Conservation (phyloP, 1,140 invertebrate genomes). For the Mercenaria mercenaria region DNA sequence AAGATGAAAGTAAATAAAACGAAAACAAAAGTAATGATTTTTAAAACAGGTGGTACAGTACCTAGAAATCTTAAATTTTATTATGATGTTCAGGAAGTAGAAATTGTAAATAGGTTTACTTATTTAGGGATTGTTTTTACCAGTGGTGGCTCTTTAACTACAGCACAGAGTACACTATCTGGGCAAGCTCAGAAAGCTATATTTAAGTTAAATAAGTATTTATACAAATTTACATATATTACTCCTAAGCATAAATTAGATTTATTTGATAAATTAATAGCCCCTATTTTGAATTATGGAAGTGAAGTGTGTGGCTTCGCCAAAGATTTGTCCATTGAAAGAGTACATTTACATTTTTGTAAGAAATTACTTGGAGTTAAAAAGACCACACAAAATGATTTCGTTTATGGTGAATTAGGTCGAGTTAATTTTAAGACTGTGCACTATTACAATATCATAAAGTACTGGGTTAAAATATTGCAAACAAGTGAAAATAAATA, state of each 20-base stretch:
- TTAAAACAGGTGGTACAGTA: constrained; percentile 23
- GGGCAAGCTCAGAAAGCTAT: constrained; percentile 27
- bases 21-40: constrained; percentile 15
- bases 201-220: background rate
- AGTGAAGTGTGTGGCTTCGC: background rate
- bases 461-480: constrained; percentile 22
- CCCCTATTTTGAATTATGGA: background rate
- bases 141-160: background rate
- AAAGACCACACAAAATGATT: background rate
- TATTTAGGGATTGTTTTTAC: constrained; percentile 16
- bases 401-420: background rate
- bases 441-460: background rate
- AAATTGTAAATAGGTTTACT: constrained; percentile 25
- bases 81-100: background rate
- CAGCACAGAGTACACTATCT: background rate
- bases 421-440: background rate
- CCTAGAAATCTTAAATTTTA: background rate
- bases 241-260: background rate
- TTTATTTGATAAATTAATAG: constrained; percentile 11
- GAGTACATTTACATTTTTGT: background rate
- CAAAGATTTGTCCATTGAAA: background rate
- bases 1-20: constrained; percentile 24
- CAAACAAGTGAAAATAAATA: background rate
- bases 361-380: background rate
- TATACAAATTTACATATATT: background rate